phyloP scores from a whole-genome alignment of 1,140 invertebrate genomes.

The Drosophila parabipectinata region DNA sequence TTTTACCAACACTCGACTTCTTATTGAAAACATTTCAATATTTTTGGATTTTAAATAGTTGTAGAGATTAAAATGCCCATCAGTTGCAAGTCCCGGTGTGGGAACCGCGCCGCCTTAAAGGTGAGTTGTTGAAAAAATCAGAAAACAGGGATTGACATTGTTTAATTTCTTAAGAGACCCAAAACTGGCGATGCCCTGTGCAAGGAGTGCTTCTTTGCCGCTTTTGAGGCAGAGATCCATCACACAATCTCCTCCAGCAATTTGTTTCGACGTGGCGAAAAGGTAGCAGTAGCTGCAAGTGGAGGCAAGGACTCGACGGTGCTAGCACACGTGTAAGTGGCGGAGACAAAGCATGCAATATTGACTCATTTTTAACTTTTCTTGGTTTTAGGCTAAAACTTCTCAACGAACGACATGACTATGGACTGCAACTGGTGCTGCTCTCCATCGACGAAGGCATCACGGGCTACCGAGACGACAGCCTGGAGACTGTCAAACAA shows the following conservation, averaged over 20 bases:
- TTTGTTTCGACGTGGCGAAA: constrained; percentile 94
- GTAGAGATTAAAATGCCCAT: constrained; percentile 85
- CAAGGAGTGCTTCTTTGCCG: constrained; percentile 97
- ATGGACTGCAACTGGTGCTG: constrained; percentile 95
- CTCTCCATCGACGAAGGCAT: constrained; percentile 99
- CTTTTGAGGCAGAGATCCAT: constrained; percentile 98
- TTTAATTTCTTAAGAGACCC: constrained; percentile 87
- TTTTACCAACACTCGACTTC: background rate
- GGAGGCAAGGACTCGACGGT: constrained; percentile 99
- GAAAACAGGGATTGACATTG: background rate
- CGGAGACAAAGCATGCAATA: background rate
- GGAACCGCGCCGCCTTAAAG: constrained; percentile 89
- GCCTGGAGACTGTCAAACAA: constrained; percentile 97
- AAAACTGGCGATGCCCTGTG: constrained; percentile 96
- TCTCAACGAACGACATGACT: constrained; percentile 95
- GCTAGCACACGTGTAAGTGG: constrained; percentile 90
- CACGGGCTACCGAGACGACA: constrained; percentile 98
- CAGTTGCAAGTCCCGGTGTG: constrained; percentile 88
- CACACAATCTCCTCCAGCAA: constrained; percentile 94
- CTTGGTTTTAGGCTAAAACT: constrained; percentile 88
- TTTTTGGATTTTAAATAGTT: background rate
- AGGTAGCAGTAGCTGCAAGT: constrained; percentile 97
- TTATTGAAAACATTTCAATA: constrained; percentile 1
- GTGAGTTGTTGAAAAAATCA: constrained; percentile 82
- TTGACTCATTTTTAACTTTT: background rate